phyloP scores from a whole-genome alignment of 53 echinoderm and acorn worm species.

The Henricia sp. region DNA sequence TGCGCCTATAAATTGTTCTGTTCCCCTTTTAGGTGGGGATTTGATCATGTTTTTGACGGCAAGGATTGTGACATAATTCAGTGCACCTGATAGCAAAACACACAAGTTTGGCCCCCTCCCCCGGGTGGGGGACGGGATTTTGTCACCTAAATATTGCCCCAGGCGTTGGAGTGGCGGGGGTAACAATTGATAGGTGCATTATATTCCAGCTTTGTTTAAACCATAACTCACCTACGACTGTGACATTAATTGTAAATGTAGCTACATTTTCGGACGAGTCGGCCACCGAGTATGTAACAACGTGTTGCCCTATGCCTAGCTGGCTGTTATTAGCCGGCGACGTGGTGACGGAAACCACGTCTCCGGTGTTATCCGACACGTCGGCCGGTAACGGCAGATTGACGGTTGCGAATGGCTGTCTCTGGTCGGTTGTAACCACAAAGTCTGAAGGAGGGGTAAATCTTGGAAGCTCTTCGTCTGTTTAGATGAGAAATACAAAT shows the following conservation, averaged over 20 bases:
- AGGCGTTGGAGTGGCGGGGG: too few species aligned
- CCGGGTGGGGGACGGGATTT: too few species aligned
- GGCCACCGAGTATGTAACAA: neutral
- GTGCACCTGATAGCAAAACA: too few species aligned
- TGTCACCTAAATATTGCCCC: too few species aligned
- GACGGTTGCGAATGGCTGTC: constrained; percentile 1
- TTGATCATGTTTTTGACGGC: too few species aligned
- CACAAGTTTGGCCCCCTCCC: too few species aligned
- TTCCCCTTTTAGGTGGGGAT: too few species aligned
- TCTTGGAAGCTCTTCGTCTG: neutral
- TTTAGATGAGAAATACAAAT: neutral
- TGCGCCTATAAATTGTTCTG: too few species aligned
- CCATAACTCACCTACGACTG: constrained; percentile 17
- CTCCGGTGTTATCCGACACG: constrained; percentile 7
- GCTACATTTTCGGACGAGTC: neutral
- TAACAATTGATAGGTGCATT: too few species aligned
- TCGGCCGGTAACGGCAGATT: constrained; percentile 4
- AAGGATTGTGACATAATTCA: too few species aligned
- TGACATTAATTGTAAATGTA: neutral
- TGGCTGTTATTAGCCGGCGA: neutral
- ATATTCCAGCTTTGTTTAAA: too few species aligned
- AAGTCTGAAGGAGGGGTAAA: neutral
- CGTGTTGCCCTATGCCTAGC: neutral
- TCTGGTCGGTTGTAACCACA: neutral
- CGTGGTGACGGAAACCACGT: neutral